Conservation (phyloP, 2,797 vertebrate genomes). For the Enteromius mattozi region DNA sequence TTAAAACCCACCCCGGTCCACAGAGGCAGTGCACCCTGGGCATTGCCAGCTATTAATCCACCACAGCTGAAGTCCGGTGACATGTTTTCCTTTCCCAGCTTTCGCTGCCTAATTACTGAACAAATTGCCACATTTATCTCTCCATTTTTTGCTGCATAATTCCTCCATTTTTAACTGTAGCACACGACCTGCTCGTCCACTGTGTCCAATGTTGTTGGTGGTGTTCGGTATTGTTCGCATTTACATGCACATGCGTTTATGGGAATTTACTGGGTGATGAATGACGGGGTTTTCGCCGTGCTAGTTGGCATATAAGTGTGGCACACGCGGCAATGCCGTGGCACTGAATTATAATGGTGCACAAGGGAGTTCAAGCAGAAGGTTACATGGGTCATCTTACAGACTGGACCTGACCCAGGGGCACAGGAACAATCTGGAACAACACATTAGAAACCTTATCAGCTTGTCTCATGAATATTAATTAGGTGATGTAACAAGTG, state of each 20-base stretch:
- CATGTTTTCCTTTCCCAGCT: constrained; percentile 63
- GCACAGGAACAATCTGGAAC: constrained; percentile 9
- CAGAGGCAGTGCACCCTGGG: constrained; percentile 64
- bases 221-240: constrained; percentile 8
- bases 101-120: constrained; percentile 69
- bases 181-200: constrained; percentile 29
- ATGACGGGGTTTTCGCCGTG: background rate
- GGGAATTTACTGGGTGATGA: constrained; percentile 16
- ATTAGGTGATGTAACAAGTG: background rate
- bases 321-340: background rate
- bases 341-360: background rate
- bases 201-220: constrained; percentile 33
- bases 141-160: constrained; percentile 56
- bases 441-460: constrained; percentile 14
- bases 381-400: constrained; percentile 28
- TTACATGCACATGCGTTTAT: background rate
- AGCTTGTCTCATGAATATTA: constrained; percentile 32
- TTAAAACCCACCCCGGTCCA: constrained; percentile 70
- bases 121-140: constrained; percentile 73
- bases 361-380: background rate
- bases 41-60: constrained; percentile 74
- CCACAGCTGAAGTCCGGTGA: constrained; percentile 68
- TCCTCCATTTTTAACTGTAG: constrained; percentile 54
- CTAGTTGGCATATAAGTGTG: constrained; percentile 26
- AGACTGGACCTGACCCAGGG: constrained; percentile 22